These are phyloP conservation scores for Lottia gigantea DNA, from an alignment of 2,888 invertebrate genomes.

Conservation along the genomic window DNA sequence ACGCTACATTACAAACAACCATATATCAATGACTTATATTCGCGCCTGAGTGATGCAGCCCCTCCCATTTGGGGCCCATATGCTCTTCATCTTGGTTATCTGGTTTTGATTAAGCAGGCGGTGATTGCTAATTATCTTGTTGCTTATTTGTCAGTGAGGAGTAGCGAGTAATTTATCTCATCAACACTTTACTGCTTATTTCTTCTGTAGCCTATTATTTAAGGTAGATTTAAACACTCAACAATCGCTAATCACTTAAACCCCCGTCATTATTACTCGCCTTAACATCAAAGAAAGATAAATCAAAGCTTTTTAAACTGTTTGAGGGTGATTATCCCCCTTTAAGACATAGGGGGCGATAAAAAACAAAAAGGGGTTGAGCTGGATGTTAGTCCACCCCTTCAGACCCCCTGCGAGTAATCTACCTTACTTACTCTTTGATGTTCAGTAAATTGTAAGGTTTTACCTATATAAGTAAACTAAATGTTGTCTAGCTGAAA, in stretches of 20 bases:
- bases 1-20: slow-evolving; percentile 8
- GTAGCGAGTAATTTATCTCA: slow-evolving; percentile 5
- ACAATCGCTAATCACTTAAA: slow-evolving; percentile 9
- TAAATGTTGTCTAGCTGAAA: not conserved
- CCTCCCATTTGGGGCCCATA: slow-evolving; percentile 6
- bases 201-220: slow-evolving; percentile 4
- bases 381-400: not conserved
- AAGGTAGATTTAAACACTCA: slow-evolving; percentile 11
- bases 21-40: slow-evolving; percentile 11
- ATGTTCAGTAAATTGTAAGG: not conserved
- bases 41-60: slow-evolving; percentile 1
- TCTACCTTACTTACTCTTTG: not conserved
- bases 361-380: not conserved
- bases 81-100: not conserved
- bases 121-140: slow-evolving; percentile 4
- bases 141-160: slow-evolving; percentile 4
- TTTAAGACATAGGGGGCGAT: not conserved
- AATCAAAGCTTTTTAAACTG: slow-evolving; percentile 11
- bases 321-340: not conserved
- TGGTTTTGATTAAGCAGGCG: slow-evolving; percentile 6
- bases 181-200: slow-evolving; percentile 1
- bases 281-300: not conserved
- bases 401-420: not conserved
- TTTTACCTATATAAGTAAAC: slow-evolving; percentile 7
- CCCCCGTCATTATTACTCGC: slow-evolving; percentile 4